These are phyloP conservation scores for Jacana jacana DNA, from an alignment of 2,113 vertebrate species.

Conservation along the genomic window DNA sequence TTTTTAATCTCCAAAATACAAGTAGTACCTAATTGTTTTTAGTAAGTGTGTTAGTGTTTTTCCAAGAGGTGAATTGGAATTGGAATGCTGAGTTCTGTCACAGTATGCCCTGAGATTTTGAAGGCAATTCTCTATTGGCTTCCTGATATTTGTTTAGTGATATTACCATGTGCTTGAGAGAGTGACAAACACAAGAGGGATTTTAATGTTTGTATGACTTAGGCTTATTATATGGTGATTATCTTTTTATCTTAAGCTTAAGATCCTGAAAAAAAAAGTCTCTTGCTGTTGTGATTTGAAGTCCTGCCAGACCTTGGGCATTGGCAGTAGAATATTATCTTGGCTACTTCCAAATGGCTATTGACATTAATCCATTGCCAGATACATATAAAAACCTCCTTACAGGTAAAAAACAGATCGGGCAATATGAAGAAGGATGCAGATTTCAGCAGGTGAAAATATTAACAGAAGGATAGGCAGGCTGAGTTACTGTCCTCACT, in stretches of 20 bases:
- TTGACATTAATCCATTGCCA: not conserved
- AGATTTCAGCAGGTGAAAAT: not conserved
- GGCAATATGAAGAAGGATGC: not conserved
- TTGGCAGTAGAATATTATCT: not conserved
- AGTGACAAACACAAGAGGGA: constrained; percentile 43
- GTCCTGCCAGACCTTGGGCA: not conserved
- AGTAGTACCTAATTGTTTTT: not conserved
- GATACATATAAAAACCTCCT: not conserved
- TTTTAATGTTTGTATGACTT: constrained; percentile 61
- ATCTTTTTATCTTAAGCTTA: constrained; percentile 6
- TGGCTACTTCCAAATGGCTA: not conserved
- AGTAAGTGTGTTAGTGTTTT: not conserved
- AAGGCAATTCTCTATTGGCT: constrained; percentile 49
- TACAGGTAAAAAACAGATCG: not conserved
- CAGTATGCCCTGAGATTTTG: not conserved
- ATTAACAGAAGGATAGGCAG: not conserved
- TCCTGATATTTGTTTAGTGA: constrained; percentile 71
- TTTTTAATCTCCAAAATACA: not conserved
- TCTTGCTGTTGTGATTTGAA: not conserved
- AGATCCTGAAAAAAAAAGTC: not conserved
- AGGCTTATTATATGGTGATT: constrained; percentile 39
- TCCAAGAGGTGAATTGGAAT: constrained; percentile 23
- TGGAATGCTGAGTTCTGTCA: constrained; percentile 31
- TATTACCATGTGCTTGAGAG: constrained; percentile 55
- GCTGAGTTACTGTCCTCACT: not conserved